Evolutionary conservation across 2,113 vertebrate species (phyloP).

Genomic region (Perca fluviatilis): DNA sequence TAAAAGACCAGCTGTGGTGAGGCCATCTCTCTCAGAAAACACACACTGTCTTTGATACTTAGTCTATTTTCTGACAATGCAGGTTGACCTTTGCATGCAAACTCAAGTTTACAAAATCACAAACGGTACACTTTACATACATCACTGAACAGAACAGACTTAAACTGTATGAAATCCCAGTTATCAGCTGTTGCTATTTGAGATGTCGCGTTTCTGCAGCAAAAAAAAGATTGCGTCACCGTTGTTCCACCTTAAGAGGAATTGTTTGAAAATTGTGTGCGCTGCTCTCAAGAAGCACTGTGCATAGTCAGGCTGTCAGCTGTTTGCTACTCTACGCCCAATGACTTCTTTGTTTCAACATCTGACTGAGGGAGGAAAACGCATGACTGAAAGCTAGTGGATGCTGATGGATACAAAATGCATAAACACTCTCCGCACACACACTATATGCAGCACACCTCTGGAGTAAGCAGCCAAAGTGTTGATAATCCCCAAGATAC

Average conservation of each 20-base stretch:
- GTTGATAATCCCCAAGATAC: slow-evolving; percentile 79
- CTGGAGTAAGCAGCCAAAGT: slow-evolving; percentile 72
- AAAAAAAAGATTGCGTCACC: neutral
- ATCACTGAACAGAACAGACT: slow-evolving; percentile 1
- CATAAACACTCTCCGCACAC: slow-evolving; percentile 46
- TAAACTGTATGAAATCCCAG: neutral
- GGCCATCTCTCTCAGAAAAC: slow-evolving; percentile 6
- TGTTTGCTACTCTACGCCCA: slow-evolving; percentile 19
- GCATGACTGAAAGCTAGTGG: neutral
- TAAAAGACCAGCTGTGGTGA: slow-evolving; percentile 12
- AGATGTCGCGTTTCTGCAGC: neutral
- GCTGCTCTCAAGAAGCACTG: slow-evolving; percentile 2
- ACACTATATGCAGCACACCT: slow-evolving; percentile 64
- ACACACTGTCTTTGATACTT: slow-evolving; percentile 32
- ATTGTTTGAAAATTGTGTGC: neutral
- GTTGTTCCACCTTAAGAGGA: neutral
- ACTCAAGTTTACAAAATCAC: neutral
- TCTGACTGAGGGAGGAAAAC: slow-evolving; percentile 10
- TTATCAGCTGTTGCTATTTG: slow-evolving; percentile 15
- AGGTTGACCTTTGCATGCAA: slow-evolving; percentile 2
- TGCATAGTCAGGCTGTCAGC: slow-evolving; percentile 16
- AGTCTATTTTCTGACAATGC: neutral
- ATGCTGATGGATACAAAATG: slow-evolving; percentile 26
- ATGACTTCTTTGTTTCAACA: slow-evolving; percentile 23
- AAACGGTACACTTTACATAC: neutral